phyloP scores from a whole-genome alignment of 2,113 vertebrate genomes.

The Ia io region DNA sequence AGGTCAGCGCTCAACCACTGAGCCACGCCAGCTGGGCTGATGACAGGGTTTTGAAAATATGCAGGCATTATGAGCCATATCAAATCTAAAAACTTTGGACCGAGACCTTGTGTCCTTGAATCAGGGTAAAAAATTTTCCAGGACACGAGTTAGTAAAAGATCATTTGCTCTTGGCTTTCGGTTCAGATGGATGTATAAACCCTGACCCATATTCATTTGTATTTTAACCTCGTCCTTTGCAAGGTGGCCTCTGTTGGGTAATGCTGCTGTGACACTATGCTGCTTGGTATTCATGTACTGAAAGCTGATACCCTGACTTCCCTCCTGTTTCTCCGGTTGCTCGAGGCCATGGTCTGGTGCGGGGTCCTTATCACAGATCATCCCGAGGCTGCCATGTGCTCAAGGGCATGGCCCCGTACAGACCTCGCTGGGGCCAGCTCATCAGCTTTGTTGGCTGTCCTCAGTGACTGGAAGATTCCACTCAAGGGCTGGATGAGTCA shows the following conservation, averaged over 20 bases:
- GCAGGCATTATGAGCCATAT: neutral
- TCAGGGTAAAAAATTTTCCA: neutral
- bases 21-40: neutral
- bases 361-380: neutral
- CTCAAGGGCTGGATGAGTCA: neutral
- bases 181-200: neutral
- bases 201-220: neutral
- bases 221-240: constrained; percentile 31
- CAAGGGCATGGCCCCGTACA: neutral
- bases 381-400: neutral
- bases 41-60: neutral
- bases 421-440: neutral
- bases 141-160: neutral
- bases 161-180: constrained; percentile 37
- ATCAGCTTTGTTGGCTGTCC: neutral
- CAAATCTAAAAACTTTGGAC: neutral
- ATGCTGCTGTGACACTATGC: neutral
- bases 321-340: neutral
- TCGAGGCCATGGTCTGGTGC: neutral
- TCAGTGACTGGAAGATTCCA: neutral
- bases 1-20: no score
- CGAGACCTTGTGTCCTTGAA: neutral
- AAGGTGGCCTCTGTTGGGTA: neutral
- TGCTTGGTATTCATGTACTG: neutral
- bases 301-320: neutral